Evolutionary conservation across 2,113 vertebrate species (phyloP).

Genomic region (Atractosteus spatula): DNA sequence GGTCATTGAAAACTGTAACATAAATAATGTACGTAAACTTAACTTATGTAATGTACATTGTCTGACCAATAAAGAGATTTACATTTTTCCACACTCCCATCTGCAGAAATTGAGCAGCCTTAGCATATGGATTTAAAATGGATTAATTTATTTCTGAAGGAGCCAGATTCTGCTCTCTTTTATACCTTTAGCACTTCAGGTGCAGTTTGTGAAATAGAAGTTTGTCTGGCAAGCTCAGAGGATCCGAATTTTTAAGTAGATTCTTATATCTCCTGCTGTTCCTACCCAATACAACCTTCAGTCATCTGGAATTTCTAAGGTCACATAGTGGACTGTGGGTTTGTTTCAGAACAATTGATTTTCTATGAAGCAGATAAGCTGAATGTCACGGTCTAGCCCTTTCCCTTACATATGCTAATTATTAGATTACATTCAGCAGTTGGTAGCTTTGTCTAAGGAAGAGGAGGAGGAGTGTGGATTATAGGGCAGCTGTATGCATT

Average conservation of each 20-base stretch:
- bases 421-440: slow-evolving; percentile 53
- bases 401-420: slow-evolving; percentile 71
- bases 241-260: slow-evolving; percentile 28
- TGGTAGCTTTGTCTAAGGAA: slow-evolving; percentile 54
- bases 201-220: slow-evolving; percentile 27
- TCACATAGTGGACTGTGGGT: slow-evolving; percentile 37
- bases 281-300: slow-evolving; percentile 30
- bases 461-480: slow-evolving; percentile 44
- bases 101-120: slow-evolving; percentile 22
- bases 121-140: slow-evolving; percentile 33
- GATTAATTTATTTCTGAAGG: slow-evolving; percentile 31
- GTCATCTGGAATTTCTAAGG: slow-evolving; percentile 44
- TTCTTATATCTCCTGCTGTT: slow-evolving; percentile 17
- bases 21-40: too few species aligned
- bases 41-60: too few species aligned
- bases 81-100: not conserved
- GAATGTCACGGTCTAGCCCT: slow-evolving; percentile 58
- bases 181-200: not conserved
- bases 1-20: too few species aligned
- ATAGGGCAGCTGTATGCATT: slow-evolving; percentile 61
- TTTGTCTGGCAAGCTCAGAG: slow-evolving; percentile 24
- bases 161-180: slow-evolving; percentile 13
- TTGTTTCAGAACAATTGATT: slow-evolving; percentile 50
- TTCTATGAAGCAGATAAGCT: slow-evolving; percentile 48
- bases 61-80: not conserved